A percentile compares a stretch with the other conserved stretches of the same genome.
These are phyloP conservation scores for Pseudochirops cupreus DNA, from an alignment of 2,797 vertebrate genomes.

Conservation along the genomic window DNA sequence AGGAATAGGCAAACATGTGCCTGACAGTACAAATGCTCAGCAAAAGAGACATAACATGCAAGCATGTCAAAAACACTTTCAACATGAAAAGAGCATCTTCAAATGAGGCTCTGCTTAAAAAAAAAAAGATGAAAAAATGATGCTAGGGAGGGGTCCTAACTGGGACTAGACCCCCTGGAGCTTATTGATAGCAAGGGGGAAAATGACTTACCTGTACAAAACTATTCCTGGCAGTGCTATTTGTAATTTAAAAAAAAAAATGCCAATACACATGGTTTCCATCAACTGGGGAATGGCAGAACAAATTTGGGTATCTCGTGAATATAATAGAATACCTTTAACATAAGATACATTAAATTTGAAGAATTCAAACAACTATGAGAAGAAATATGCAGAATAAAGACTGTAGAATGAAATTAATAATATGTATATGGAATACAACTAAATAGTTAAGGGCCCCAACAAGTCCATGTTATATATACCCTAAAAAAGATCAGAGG, in stretches of 20 bases:
- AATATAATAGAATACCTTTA: not conserved
- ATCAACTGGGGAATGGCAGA: not conserved
- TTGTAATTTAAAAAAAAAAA: not conserved
- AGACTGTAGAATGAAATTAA: not conserved
- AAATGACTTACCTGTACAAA: not conserved
- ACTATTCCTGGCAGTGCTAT: not conserved
- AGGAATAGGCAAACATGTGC: not conserved
- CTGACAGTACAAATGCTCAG: not conserved
- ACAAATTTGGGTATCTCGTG: not conserved
- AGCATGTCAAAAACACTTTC: constrained; percentile 38
- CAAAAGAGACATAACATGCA: not conserved
- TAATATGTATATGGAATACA: not conserved
- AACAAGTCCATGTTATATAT: not conserved
- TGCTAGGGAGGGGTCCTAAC: not conserved
- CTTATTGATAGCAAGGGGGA: not conserved
- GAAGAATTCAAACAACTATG: not conserved
- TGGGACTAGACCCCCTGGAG: not conserved
- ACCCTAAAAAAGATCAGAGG: not conserved
- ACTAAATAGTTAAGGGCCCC: not conserved
- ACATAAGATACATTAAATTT: not conserved
- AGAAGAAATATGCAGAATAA: not conserved
- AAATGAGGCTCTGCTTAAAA: constrained; percentile 44
- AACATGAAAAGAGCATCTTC: not conserved
- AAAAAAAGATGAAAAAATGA: constrained; percentile 45
- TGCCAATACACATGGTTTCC: not conserved